Base-by-base conservation (phyloP, 23 tunicate genomes). In the Aplidium turbinatum region DNA sequence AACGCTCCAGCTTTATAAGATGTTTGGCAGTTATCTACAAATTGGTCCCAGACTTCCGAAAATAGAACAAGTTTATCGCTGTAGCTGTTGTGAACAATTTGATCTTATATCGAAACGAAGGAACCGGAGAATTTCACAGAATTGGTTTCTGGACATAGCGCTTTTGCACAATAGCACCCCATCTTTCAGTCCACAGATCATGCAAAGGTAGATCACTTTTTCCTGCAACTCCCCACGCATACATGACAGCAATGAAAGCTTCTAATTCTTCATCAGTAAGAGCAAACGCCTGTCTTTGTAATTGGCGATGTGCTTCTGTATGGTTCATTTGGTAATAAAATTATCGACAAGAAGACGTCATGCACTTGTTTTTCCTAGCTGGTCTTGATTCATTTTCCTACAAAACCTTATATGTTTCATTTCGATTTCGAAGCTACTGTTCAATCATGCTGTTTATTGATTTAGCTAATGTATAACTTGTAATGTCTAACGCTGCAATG, bases 361-460 rank as follows among this genome's bases (percentile, higher is more conserved):
- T 47, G 76, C 76, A 70, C 76, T 70, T 70, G 76, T n/a, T n/a
- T n/a, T n/a, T 11, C 50, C 50, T n/a, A n/a, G n/a, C n/a, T n/a
- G n/a, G n/a, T n/a, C 11, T 42, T 42, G 11, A 42, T n/a, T n/a
- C n/a, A n/a, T n/a, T n/a, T n/a, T n/a, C n/a, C n/a, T n/a, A n/a
- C n/a, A n/a, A n/a, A n/a, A n/a, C n/a, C n/a, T n/a, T n/a, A n/a
- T n/a, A n/a, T n/a, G n/a, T n/a, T n/a, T n/a, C n/a, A n/a, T n/a
- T n/a, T n/a, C n/a, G n/a, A n/a, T n/a, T n/a, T n/a, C n/a, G n/a
- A n/a, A n/a, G n/a, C n/a, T n/a, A n/a, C n/a, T n/a, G n/a, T n/a
- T n/a, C n/a, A n/a, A n/a, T n/a, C n/a, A n/a, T n/a, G n/a, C n/a
- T n/a, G n/a, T n/a, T n/a, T n/a, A n/a, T n/a, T n/a, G n/a, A n/a